Base-by-base conservation (phyloP, 2,888 invertebrate species). In the Xestia rhomboidea region DNA sequence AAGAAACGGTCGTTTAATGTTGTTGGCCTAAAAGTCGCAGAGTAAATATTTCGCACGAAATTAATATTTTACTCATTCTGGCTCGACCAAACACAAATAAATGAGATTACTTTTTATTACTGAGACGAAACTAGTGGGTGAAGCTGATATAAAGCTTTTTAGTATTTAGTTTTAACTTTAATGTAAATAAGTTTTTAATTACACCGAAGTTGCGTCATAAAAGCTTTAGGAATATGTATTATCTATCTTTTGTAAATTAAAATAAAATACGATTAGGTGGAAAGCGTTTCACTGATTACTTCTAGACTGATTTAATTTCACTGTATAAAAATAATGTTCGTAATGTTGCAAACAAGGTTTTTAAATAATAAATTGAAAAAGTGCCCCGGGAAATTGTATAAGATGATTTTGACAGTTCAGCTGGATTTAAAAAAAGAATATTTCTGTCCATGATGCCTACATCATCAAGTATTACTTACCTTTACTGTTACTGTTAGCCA, bases 51-150 rank as follows among this genome's bases (percentile, higher is more conserved):
- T 72, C 41, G 68, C 73, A 54, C 60, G 38, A 60, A 77, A 79
- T 83, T 77, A 79, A 79, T 85, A 77, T 85, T 86, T 60, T 51
- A 73, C 73, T 77, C 63, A 70, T 60, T 79, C 15, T 30, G 41
- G 44, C n/a, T 68, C 27, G 73, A 71, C 38, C 57, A 71, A 81
- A 82, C 63, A 84, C 41, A 78, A 84, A 84, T 78, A 76, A 74
- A 84, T 57, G 73, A 68, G 68, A 81, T 84, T 78, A 78, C 63
- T 81, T 84, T 84, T 75, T 73, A 77, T 41, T 67, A 70, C 57
- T 60, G 34, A 30, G 49, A 30, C 21, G 21, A 84, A 84, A 73
- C 73, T 73, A 68, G 72, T 76, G 27, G 44, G 21, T 34, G 27
- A 60, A 30, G 46, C 44, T 73, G 70, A 69, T 83, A 72, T 46